Base-by-base conservation (phyloP, 2,888 invertebrate genomes). In the Andrena trimmerana region DNA sequence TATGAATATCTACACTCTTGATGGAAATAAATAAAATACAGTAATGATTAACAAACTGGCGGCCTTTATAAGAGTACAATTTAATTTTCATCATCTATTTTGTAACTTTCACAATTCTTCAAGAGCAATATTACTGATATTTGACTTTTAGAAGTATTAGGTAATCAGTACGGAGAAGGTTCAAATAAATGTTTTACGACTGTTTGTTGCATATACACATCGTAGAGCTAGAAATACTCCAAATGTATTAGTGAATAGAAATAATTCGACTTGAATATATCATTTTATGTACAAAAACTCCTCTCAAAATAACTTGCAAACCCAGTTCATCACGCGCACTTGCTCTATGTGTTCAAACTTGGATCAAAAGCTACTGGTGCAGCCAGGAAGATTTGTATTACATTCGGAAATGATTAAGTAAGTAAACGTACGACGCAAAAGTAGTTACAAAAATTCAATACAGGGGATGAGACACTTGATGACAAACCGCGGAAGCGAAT, bases 261-360 rank as follows among this genome's bases (percentile, higher is more conserved):
- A 48, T 48, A 27, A 20, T 20, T 20, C 20, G 20, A 36, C 48
- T 24, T 10, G 27, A 36, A n/a, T n/a, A n/a, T 66, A 66, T 48
- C 42, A 48, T 66, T 50, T 66, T 24, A 8, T 24, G 2, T 0
- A n/a, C 2, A 48, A 66, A 66, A 66, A n/a, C 42, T n/a, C 65
- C 2, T 8, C 5, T 7, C 16, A 27, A 66, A 48, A 48, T 27
- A 10, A 29, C 16, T 48, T 36, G 16, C 16, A n/a, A 33, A 33
- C 27, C 27, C 27, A 65, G 24, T 42, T 65, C n/a, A 42, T 65
- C 42, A 48, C 7, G 24, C 42, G 65, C 16, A 27, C 27, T 65
- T 65, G 27, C 66, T 66, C 48, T 27, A 24, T 27, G 27, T 13
- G 16, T 48, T 48, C 16, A 10, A 66, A 66, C 27, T 48, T 66